phyloP scores from a whole-genome alignment of 2,888 invertebrate species.

The Agapostemon virescens region DNA sequence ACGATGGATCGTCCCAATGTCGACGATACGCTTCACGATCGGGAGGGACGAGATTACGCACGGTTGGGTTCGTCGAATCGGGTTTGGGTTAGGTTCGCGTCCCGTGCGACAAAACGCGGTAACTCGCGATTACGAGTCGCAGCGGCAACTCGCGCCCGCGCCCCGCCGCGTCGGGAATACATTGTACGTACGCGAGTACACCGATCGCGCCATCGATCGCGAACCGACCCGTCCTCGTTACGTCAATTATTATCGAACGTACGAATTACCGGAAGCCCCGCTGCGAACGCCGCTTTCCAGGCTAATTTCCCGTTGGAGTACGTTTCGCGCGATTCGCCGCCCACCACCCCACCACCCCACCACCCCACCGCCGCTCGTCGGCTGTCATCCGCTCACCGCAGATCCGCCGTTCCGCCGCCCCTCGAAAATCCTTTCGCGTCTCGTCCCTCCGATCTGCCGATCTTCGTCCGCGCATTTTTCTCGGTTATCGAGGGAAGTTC shows the following conservation, averaged over 20 bases:
- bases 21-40: slow-evolving; percentile 48
- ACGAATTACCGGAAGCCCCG: slow-evolving; percentile 71
- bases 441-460: neutral
- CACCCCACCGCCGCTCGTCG: neutral
- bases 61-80: slow-evolving; percentile 1
- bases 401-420: too few species aligned
- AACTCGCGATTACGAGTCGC: too few species aligned
- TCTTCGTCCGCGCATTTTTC: neutral
- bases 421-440: neutral
- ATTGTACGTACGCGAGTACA: slow-evolving; percentile 24
- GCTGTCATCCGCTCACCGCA: neutral
- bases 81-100: slow-evolving; percentile 28
- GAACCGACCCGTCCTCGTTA: slow-evolving; percentile 70
- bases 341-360: neutral
- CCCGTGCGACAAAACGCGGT: slow-evolving; percentile 7
- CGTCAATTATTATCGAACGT: slow-evolving; percentile 76
- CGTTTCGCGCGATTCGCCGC: slow-evolving; percentile 17
- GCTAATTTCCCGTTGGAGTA: slow-evolving; percentile 71
- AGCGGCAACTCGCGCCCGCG: neutral
- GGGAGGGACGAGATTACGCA: slow-evolving; percentile 12
- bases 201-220: slow-evolving; percentile 68
- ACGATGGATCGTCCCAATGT: slow-evolving; percentile 40
- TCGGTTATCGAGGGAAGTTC: neutral
- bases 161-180: slow-evolving; percentile 32
- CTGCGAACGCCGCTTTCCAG: slow-evolving; percentile 66